Evolutionary conservation across 2,113 vertebrate genomes (phyloP), one percentile per base, ranked within the genome.

Genomic region (Etheostoma spectabile): DNA sequence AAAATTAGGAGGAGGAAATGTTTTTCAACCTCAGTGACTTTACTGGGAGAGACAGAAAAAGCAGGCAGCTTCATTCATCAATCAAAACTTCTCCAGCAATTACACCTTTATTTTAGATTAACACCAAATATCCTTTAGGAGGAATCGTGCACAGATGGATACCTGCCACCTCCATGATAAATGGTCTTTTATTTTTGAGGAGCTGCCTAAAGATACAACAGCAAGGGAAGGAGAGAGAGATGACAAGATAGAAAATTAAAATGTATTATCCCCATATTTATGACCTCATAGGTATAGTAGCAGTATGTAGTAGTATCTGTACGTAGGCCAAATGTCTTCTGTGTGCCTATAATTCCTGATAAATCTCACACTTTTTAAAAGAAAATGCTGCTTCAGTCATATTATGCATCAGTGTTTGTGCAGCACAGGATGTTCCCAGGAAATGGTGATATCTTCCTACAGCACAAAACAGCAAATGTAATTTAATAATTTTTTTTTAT

Each of bases 61-160:
- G 74, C 77, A 68, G 46, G 59, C 30, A 12, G 51, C 27, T 27
- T 59, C 69, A 75, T 56, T 63, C 0, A 4, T 65, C n/a, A 68
- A 61, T 42, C 63, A n/a, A 27, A 57, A 33, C 75, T 79, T 79
- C 76, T 77, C 63, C 27, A 72, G 86, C 85, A 92, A 83, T 93
- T 88, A 77, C 71, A 80, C 72, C 49, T 84, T 80, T 90, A 80
- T 89, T 93, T 67, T 78, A 68, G 70, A 89, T 76, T 48, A 74
- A 77, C 81, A 63, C 45, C 51, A 85, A 85, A 73, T 72, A 67
- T 83, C 79, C 86, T 84, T 42, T 71, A 65, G 57, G 72, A 82
- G 52, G 65, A 24, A 71, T 79, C 65, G 49, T 66, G 52, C 83
- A 64, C 35, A 57, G 78, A 84, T 75, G 79, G 82, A 84, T 35